Conservation (phyloP, 1,140 invertebrate species). For the Zaprionus nigranus region DNA sequence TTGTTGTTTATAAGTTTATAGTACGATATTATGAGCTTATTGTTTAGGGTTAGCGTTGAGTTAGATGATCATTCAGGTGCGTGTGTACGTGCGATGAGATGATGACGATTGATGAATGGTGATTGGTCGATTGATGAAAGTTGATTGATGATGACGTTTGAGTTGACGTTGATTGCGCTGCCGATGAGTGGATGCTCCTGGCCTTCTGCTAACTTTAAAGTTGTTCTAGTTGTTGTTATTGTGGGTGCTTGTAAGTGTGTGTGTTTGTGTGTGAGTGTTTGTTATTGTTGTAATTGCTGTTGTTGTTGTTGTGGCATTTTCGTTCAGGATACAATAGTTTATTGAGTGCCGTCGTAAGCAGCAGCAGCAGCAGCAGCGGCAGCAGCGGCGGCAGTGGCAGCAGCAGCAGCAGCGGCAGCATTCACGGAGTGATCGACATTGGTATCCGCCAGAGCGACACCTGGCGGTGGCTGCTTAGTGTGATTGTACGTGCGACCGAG, state of each 20-base stretch:
- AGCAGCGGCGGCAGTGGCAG: conserved; percentile 9
- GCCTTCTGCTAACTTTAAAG: conserved; percentile 16
- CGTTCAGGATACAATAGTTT: conserved; percentile 12
- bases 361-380: conserved; percentile 4
- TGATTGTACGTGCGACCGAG: conserved; percentile 85
- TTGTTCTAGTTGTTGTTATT: conserved; percentile 8
- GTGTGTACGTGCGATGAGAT: conserved; percentile 26
- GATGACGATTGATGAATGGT: conserved; percentile 30
- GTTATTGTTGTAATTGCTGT: conserved; percentile 17
- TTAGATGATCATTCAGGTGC: conserved; percentile 37
- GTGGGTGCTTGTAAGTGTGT: neutral
- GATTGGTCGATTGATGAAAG: conserved; percentile 36
- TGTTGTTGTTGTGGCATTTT: conserved; percentile 33
- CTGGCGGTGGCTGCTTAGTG: conserved; percentile 63
- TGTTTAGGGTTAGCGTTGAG: conserved; percentile 22
- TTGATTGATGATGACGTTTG: conserved; percentile 14
- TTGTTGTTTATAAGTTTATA: neutral
- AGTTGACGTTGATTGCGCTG: conserved; percentile 1
- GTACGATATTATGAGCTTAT: conserved; percentile 1
- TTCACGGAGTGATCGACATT: conserved; percentile 36
- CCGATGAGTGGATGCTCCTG: conserved; percentile 17
- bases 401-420: conserved; percentile 20
- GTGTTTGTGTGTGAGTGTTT: conserved; percentile 18
- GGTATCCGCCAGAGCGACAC: conserved; percentile 42
- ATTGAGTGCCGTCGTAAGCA: conserved; percentile 22